Evolutionary conservation across 2,797 vertebrate genomes (phyloP).

Genomic region (Cirrhinus mrigala): DNA sequence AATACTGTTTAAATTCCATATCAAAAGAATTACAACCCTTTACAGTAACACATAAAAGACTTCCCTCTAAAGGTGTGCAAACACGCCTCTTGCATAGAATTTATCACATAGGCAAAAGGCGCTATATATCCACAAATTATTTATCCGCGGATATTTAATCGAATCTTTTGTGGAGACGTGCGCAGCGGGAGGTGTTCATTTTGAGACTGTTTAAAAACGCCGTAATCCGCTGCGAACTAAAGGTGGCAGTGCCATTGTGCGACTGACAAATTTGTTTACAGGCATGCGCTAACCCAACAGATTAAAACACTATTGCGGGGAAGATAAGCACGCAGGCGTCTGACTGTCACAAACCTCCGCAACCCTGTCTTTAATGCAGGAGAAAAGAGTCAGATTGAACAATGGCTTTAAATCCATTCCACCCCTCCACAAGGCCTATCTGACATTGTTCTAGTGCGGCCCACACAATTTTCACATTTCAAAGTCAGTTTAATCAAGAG

Average conservation of each 20-base stretch:
- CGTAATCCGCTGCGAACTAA: constrained; percentile 81
- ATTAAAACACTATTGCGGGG: constrained; percentile 78
- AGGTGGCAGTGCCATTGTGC: constrained; percentile 82
- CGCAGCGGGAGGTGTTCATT: constrained; percentile 65
- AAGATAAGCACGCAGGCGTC: constrained; percentile 79
- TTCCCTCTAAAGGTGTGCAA: constrained; percentile 36
- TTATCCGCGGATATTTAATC: constrained; percentile 79
- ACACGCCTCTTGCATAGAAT: constrained; percentile 37
- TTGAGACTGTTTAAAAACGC: constrained; percentile 70
- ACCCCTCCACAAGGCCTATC: constrained; percentile 73
- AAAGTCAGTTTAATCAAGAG: constrained; percentile 62
- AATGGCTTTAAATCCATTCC: constrained; percentile 81
- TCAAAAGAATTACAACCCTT: constrained; percentile 49
- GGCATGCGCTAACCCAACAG: constrained; percentile 79
- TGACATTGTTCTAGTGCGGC: constrained; percentile 77
- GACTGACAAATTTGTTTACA: constrained; percentile 82
- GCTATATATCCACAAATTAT: constrained; percentile 71
- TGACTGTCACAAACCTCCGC: constrained; percentile 72
- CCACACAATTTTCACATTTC: constrained; percentile 72
- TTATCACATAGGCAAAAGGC: constrained; percentile 55
- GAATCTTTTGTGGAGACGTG: constrained; percentile 78
- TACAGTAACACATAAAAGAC: constrained; percentile 62
- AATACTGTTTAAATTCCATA: constrained; percentile 59
- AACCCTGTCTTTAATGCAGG: constrained; percentile 61
- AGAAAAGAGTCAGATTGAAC: constrained; percentile 72